phyloP scores from a whole-genome alignment of 2,797 vertebrate species.

The Lates japonicus region DNA sequence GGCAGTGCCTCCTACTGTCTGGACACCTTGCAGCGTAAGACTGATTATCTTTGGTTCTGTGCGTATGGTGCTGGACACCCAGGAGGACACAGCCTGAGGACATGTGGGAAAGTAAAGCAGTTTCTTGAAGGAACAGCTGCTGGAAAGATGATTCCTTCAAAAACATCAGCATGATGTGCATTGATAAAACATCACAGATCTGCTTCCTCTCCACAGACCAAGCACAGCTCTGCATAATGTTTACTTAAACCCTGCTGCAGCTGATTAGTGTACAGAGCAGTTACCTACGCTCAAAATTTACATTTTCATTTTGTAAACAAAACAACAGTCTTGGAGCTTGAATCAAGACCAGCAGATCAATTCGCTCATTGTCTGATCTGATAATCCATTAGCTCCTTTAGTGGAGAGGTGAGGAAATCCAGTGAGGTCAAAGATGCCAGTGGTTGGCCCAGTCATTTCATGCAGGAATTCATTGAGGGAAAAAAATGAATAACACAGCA shows the following conservation, averaged over 20 bases:
- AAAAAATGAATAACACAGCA: too few relatives aligned
- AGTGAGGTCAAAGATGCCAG: too few relatives aligned
- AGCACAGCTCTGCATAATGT: neutral
- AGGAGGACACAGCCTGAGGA: constrained; percentile 31
- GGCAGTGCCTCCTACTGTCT: constrained; percentile 14
- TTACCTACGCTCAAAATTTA: neutral
- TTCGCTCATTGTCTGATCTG: neutral
- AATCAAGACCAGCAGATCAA: neutral
- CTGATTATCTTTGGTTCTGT: constrained; percentile 28
- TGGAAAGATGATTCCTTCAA: constrained; percentile 4
- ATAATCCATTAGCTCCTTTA: neutral
- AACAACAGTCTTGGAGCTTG: neutral
- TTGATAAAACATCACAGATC: constrained; percentile 23
- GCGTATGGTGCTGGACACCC: neutral
- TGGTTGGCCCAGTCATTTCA: too few relatives aligned
- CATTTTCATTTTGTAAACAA: neutral
- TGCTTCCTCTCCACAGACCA: neutral
- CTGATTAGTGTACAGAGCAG: neutral
- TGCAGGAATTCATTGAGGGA: too few relatives aligned
- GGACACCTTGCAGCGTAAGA: constrained; percentile 9
- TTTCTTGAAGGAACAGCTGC: constrained; percentile 26
- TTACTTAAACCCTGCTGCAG: too few relatives aligned
- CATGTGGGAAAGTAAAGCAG: neutral
- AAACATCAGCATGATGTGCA: constrained; percentile 15
- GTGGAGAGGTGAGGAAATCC: neutral